Percentiles rank a stretch among this genome's conserved stretches.
These are phyloP conservation scores for Haliclona indistincta DNA, from an alignment of 37 sponge, comb jelly and placozoan genomes.

Conservation along the genomic window DNA sequence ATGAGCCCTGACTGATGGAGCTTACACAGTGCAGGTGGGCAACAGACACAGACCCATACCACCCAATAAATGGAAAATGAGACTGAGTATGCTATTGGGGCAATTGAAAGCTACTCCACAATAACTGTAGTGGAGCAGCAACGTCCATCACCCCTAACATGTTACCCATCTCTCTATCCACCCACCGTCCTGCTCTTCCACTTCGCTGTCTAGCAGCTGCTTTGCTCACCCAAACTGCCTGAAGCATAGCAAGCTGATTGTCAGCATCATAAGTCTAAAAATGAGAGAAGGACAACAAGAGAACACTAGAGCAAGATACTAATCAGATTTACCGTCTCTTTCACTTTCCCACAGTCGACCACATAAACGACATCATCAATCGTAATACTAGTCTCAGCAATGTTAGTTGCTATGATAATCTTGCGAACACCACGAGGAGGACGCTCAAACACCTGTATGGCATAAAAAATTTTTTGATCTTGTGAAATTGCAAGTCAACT, in stretches of 20 bases:
- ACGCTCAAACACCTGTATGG: conserved; percentile 72
- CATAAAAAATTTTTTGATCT: background rate
- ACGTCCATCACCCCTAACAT: too few species aligned
- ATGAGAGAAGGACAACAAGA: background rate
- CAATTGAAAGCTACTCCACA: background rate
- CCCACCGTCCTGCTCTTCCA: conserved; percentile 86
- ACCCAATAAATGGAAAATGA: background rate
- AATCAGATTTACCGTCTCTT: conserved; percentile 61
- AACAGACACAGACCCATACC: background rate
- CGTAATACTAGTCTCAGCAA: conserved; percentile 92
- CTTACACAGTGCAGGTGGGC: too few species aligned
- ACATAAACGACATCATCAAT: conserved; percentile 93
- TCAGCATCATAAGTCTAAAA: conserved; percentile 64
- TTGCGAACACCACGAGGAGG: conserved; percentile 79
- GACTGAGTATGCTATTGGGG: background rate
- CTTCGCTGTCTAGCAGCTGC: conserved; percentile 83
- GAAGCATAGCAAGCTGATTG: conserved; percentile 60
- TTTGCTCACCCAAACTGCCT: conserved; percentile 81
- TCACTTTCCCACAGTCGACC: conserved; percentile 85
- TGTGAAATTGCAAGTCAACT: background rate
- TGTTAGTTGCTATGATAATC: conserved; percentile 83
- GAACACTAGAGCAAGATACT: background rate
- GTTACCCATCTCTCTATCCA: background rate
- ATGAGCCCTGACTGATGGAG: too few species aligned
- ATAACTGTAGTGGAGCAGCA: too few species aligned